phyloP scores from a whole-genome alignment of 2,888 invertebrate genomes.

The Theretra japonica region DNA sequence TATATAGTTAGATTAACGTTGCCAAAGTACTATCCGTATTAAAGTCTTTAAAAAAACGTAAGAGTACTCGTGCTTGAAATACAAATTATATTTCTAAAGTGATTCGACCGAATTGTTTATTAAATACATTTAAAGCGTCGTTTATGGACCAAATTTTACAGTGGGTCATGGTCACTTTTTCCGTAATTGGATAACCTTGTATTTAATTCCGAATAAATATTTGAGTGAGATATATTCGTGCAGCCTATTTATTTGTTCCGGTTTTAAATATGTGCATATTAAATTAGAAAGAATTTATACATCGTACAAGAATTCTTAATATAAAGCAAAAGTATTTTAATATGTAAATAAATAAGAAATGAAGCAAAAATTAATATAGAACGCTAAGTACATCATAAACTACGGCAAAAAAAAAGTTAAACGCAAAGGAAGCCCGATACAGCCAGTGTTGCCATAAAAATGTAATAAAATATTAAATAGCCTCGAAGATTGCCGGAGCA shows the following conservation, averaged over 20 bases:
- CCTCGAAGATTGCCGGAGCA: constrained; percentile 25
- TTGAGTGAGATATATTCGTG: too few species aligned
- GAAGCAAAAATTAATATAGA: not conserved
- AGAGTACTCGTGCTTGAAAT: constrained; percentile 17
- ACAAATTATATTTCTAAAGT: constrained; percentile 10
- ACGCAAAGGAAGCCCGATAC: not conserved
- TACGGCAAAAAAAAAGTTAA: not conserved
- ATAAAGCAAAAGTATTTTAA: not conserved
- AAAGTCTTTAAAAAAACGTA: not conserved
- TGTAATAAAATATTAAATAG: constrained; percentile 23
- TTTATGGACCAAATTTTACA: too few species aligned
- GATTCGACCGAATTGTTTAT: not conserved
- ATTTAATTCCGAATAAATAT: too few species aligned
- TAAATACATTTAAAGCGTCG: not conserved
- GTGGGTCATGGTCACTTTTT: too few species aligned
- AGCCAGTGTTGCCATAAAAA: constrained; percentile 21
- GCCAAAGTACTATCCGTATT: too few species aligned
- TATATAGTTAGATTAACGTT: too few species aligned
- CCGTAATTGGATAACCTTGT: too few species aligned
- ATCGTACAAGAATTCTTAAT: too few species aligned
- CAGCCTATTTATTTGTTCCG: too few species aligned
- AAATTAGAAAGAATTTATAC: too few species aligned
- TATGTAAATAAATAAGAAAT: not conserved
- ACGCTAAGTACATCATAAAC: not conserved
- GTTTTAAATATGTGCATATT: too few species aligned